Evolutionary conservation across 2,797 vertebrate genomes (phyloP).

Genomic region (Merluccius polli): DNA sequence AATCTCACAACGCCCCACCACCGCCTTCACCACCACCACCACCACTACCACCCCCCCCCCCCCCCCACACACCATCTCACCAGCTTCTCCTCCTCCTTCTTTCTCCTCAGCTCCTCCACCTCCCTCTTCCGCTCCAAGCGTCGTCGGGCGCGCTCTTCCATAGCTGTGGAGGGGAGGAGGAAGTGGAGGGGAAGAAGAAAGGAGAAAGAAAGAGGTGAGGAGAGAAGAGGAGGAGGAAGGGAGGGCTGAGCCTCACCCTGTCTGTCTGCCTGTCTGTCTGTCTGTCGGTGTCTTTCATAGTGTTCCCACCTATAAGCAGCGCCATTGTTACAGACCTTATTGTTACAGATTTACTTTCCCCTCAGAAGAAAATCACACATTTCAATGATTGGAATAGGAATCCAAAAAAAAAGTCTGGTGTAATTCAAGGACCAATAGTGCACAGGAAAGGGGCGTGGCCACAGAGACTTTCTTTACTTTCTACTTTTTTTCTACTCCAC

Average conservation of each 20-base stretch:
- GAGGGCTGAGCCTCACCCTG: background rate
- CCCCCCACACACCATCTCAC: constrained; percentile 65
- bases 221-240: background rate
- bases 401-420: too few relatives aligned
- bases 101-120: constrained; percentile 81
- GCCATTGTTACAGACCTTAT: too few relatives aligned
- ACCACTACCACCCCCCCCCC: background rate
- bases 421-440: too few relatives aligned
- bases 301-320: too few relatives aligned
- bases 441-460: background rate
- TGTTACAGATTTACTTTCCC: too few relatives aligned
- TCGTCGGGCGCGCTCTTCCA: constrained; percentile 85
- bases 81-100: constrained; percentile 83
- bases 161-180: constrained; percentile 70
- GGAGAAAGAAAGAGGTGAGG: background rate
- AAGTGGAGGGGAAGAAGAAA: background rate
- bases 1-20: background rate
- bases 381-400: too few relatives aligned
- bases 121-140: constrained; percentile 78
- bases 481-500: too few relatives aligned
- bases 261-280: too few relatives aligned
- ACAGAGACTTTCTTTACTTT: too few relatives aligned
- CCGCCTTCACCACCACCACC: too few relatives aligned
- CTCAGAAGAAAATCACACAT: too few relatives aligned
- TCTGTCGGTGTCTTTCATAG: too few relatives aligned